Conservation (phyloP, 2,888 invertebrate genomes). For the Plagodis dolabraria region DNA sequence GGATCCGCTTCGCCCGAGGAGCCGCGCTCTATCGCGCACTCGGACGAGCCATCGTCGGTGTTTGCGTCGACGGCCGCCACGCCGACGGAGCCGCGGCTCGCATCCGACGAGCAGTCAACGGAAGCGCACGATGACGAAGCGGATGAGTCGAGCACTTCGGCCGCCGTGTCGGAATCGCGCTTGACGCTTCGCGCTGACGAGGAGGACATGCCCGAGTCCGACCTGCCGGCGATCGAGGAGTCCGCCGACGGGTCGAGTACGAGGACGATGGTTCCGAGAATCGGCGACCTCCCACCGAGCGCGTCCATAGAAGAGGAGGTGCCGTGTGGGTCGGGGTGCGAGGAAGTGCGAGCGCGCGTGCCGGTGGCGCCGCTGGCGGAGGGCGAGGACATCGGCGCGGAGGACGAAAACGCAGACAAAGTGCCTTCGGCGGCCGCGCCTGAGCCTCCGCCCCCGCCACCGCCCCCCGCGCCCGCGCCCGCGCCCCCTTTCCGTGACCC, state of each 20-base stretch:
- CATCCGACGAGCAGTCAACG: constrained; percentile 24
- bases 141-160: constrained; percentile 47
- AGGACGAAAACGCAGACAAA: constrained; percentile 86
- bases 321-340: constrained; percentile 73
- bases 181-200: constrained; percentile 36
- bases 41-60: constrained; percentile 76
- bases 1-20: constrained; percentile 59
- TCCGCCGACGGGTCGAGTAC: constrained; percentile 45
- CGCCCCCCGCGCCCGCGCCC: constrained; percentile 42
- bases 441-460: constrained; percentile 33
- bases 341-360: constrained; percentile 4
- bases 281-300: constrained; percentile 51
- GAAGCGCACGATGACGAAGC: constrained; percentile 35
- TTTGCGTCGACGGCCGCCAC: constrained; percentile 76
- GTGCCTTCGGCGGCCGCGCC: constrained; percentile 70
- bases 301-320: constrained; percentile 34
- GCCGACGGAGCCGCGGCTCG: constrained; percentile 63
- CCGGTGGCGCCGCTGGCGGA: constrained; percentile 88
- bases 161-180: constrained; percentile 44
- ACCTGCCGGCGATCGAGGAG: constrained; percentile 56
- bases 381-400: constrained; percentile 88
- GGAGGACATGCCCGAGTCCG: constrained; percentile 50
- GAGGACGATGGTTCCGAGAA: constrained; percentile 49
- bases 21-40: constrained; percentile 63
- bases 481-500: constrained; percentile 39